These are phyloP conservation scores for Patella pellucida DNA, from an alignment of 2,888 invertebrate species.

Conservation along the genomic window DNA sequence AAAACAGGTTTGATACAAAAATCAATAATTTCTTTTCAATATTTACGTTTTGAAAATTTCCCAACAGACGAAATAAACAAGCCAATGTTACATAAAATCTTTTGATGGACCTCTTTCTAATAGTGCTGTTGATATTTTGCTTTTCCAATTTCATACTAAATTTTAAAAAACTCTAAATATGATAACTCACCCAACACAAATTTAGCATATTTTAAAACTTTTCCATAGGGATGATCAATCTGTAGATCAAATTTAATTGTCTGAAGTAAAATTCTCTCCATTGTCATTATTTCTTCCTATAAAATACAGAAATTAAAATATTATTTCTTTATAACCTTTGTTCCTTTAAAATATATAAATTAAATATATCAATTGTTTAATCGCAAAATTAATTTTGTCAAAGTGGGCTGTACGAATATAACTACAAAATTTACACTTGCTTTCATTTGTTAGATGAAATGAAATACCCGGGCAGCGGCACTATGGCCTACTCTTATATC, in stretches of 20 bases:
- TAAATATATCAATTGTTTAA: neutral
- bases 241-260: conserved; percentile 99
- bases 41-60: too few relatives aligned
- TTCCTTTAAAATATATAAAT: neutral
- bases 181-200: conserved; percentile 80
- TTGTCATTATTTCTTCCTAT: conserved; percentile 87
- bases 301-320: conserved; percentile 38
- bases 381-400: neutral
- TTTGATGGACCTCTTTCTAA: too few relatives aligned
- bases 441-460: too few relatives aligned
- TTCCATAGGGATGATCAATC: conserved; percentile 97
- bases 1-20: too few relatives aligned
- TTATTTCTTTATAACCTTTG: neutral
- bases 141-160: too few relatives aligned
- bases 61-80: too few relatives aligned
- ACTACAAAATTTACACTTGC: neutral
- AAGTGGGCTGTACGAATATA: neutral
- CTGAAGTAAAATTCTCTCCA: conserved; percentile 94
- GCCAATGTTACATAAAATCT: too few relatives aligned
- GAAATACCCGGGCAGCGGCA: too few relatives aligned
- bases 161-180: too few relatives aligned
- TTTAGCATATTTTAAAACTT: conserved; percentile 92
- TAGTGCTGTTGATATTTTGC: too few relatives aligned
- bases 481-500: too few relatives aligned
- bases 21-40: too few relatives aligned